Base-by-base conservation (phyloP, 1,140 invertebrate genomes). In the Drosophila gunungcola region DNA sequence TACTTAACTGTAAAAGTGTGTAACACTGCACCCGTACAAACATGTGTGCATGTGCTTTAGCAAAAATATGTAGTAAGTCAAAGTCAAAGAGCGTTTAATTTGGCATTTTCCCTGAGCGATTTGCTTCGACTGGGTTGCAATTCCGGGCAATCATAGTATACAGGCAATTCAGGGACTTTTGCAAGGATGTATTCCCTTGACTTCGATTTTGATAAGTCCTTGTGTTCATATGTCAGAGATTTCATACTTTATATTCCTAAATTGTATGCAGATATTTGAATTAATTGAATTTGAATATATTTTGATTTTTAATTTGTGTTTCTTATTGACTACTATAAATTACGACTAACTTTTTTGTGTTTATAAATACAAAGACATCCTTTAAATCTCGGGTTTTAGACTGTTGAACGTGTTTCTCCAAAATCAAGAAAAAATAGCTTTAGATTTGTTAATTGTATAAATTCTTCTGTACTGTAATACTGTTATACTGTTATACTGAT, bases 1-100 rank as follows among this genome's bases (percentile, higher is more conserved):
- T 70, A 57, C 54, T 49, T 52, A 43, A 42, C 43, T 68, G 36
- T 38, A 45, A 62, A 36, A 43, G 10, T 16, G 27, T 34, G 69
- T 38, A 42, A 62, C 29, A 43, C 7, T 16, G 27, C 27, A 60
- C 11, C 29, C 42, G 34, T 21, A 21, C 16, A 21, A 21, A 21
- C 16, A 21, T 39, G 42, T 13, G 38, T 53, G 45, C 3, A 2
- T 25, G 5, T 62, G 5, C 11, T 39, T 49, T 34, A 7, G 21
- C 6, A 16, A 29, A 42, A 43, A 36, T 42, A 21, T 51, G 5
- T 49, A 70, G 52, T 52, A 69, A 46, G 10, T 5, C 10, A 9
- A 48, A 39, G 53, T 65, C 62, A 58, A 58, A 57, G 62, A 63
- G 60, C 12, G 29, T 25, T 42, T 13, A 21, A 58, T 45, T 48